phyloP scores from a whole-genome alignment of 2,888 invertebrate species.

The Drosophila lutescens region DNA sequence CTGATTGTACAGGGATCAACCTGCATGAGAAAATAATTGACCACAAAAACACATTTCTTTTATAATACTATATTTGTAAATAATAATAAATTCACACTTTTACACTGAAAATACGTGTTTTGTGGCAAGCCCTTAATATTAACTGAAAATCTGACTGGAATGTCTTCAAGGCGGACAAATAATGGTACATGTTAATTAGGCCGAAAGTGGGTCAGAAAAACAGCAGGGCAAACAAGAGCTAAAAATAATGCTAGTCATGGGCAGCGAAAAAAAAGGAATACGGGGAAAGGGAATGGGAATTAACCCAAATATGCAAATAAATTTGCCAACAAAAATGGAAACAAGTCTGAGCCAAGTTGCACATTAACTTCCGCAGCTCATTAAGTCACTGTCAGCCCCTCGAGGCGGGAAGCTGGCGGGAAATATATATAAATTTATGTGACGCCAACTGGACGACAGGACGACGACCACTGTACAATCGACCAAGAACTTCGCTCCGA shows the following conservation, averaged over 20 bases:
- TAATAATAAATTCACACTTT: conserved; percentile 5
- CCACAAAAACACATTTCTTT: too few relatives aligned
- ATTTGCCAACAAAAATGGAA: conserved; percentile 53
- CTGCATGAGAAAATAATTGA: too few relatives aligned
- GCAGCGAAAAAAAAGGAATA: conserved; percentile 10
- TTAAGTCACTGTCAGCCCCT: conserved; percentile 72
- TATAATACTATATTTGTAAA: not conserved
- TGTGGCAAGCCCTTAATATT: too few relatives aligned
- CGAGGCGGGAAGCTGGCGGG: conserved; percentile 41
- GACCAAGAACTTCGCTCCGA: conserved; percentile 21
- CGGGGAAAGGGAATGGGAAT: conserved; percentile 60
- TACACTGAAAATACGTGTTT: not conserved
- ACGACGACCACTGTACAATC: conserved; percentile 30
- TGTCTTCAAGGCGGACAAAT: conserved; percentile 26
- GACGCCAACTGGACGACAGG: conserved; percentile 78
- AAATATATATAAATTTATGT: conserved; percentile 75
- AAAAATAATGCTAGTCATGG: conserved; percentile 55
- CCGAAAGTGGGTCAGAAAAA: conserved; percentile 24
- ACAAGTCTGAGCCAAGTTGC: conserved; percentile 60
- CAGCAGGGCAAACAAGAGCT: conserved; percentile 3
- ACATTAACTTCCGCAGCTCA: conserved; percentile 81
- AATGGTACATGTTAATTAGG: conserved; percentile 49
- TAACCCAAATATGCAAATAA: conserved; percentile 80
- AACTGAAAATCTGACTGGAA: not conserved
- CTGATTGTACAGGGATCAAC: too few relatives aligned